Base-by-base conservation (phyloP, 2,797 vertebrate genomes). In the Phrynocephalus guinanensis region DNA sequence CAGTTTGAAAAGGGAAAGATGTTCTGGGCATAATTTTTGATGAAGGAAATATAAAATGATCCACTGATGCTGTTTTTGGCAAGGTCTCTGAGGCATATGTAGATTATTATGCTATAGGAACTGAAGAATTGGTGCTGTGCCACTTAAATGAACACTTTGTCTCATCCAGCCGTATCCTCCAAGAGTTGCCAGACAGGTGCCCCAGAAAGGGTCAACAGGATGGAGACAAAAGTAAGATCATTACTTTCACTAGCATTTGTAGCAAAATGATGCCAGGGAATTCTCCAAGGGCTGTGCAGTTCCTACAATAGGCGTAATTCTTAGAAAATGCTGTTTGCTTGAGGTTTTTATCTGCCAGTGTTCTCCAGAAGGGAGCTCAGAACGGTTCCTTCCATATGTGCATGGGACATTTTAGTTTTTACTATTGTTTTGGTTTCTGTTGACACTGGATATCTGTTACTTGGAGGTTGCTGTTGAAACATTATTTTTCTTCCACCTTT, bases 41-140 rank as follows among this genome's bases (percentile, higher is more conserved):
- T 30, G 67, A 84, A 22, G 44, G 66, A 22, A 89, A 71, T 68
- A 72, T 30, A 83, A 73, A 86, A 76, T 79, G 82, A 66, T 38
- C n/a, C 28, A 48, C 0, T 22, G 15, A 33, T 76, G n/a, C 60
- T 38, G 77, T 63, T 56, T 82, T 67, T 71, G 56, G 33, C 52
- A 66, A 63, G 38, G 33, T 28, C 3, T 44, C 22, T 28, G 52
- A 44, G 0, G 22, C 67, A 38, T 33, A 30, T n/a, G 9, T 63
- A 48, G 20, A 60, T 33, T 80, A 68, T 44, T 66, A 33, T 24
- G 18, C 13, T 44, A 22, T n/a, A 70, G 10, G 30, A 67, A 60
- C 4, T 26, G 30, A 38, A 81, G 79, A 20, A 50, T 30, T 16
- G 22, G 15, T 13, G 48, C 24, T 44, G 67, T 48, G 22, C 28